These are phyloP conservation scores for Tyto alba DNA, from an alignment of 2,113 vertebrate genomes.

Conservation along the genomic window DNA sequence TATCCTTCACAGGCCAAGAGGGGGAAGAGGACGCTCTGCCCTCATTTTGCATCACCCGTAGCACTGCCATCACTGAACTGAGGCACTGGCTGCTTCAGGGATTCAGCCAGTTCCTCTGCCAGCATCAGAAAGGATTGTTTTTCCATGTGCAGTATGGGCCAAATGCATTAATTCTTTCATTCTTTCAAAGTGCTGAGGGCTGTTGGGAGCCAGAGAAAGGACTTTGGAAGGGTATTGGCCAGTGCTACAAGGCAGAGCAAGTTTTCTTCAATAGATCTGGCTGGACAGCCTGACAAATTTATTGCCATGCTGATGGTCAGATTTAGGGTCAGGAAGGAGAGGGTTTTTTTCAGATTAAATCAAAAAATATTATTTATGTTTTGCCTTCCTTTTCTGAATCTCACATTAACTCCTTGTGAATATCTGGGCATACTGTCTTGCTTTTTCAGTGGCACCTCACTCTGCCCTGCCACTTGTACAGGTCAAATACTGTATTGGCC, in stretches of 20 bases:
- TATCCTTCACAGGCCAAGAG: not conserved
- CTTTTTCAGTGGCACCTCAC: not conserved
- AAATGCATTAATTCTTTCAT: not conserved
- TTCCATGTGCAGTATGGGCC: not conserved
- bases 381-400: not conserved
- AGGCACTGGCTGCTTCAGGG: not conserved
- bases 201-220: not conserved
- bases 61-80: not conserved
- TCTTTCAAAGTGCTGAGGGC: not conserved
- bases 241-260: not conserved
- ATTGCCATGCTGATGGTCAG: not conserved
- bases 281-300: not conserved
- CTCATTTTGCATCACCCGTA: not conserved
- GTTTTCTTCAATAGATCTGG: not conserved
- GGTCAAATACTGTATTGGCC: not conserved
- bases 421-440: not conserved
- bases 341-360: not conserved
- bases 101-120: not conserved
- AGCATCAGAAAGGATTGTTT: not conserved
- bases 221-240: not conserved
- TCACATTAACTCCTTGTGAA: not conserved
- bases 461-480: not conserved
- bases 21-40: not conserved
- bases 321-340: not conserved
- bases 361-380: not conserved